Evolutionary conservation across 2,113 vertebrate species (phyloP).

Genomic region (Odobenus rosmarus): DNA sequence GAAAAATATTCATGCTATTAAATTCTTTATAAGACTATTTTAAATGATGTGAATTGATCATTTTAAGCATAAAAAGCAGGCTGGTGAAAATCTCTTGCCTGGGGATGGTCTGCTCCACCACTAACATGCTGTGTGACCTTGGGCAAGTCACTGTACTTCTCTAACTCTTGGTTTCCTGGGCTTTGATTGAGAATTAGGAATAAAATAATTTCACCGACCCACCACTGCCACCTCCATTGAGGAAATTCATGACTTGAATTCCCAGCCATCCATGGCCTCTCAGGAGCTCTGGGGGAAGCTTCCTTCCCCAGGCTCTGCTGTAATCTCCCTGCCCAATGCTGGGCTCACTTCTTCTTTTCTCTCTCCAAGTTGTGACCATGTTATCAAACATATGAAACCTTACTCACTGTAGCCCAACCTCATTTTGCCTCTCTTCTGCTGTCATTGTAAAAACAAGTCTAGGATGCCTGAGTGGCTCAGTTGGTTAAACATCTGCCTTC

Average conservation of each 20-base stretch:
- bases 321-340: neutral
- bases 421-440: neutral
- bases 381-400: neutral
- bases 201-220: neutral
- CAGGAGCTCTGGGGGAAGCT: rapidly evolving
- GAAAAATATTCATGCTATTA: neutral
- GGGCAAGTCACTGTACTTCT: neutral
- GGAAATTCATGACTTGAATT: neutral
- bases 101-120: neutral
- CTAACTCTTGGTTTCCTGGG: neutral
- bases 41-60: neutral
- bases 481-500: neutral
- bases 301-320: neutral
- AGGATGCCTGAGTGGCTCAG: neutral
- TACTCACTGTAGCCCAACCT: neutral
- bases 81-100: neutral
- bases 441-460: neutral
- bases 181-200: neutral
- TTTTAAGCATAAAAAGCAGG: neutral
- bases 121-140: neutral
- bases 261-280: neutral
- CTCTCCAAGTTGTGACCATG: neutral
- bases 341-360: neutral
- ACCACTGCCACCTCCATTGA: neutral
- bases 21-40: neutral